phyloP scores from a whole-genome alignment of 2,888 invertebrate species.

The Willowsia nigromaculata region DNA sequence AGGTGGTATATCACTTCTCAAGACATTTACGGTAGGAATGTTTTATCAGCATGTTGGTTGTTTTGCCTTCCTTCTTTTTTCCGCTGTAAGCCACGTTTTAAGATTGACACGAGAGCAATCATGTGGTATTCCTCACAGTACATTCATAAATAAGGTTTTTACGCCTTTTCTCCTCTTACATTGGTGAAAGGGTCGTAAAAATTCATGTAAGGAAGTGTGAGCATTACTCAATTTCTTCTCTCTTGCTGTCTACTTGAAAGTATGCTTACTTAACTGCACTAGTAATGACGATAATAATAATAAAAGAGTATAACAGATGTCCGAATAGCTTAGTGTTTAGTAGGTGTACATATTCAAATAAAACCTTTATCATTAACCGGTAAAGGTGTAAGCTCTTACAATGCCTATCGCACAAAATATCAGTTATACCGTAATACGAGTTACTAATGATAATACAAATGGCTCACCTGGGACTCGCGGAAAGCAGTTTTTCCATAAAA shows the following conservation, averaged over 20 bases:
- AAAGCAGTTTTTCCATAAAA: constrained; percentile 4
- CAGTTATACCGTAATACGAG: neutral
- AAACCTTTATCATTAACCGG: neutral
- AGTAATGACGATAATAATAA: constrained; percentile 8
- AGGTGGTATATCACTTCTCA: neutral
- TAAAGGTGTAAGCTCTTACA: neutral
- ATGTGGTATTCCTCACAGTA: neutral
- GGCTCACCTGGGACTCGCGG: neutral
- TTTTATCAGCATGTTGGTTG: neutral
- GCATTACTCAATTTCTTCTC: neutral
- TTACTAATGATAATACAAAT: constrained; percentile 24
- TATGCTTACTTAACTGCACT: neutral
- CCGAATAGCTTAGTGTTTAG: neutral
- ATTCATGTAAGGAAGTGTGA: neutral
- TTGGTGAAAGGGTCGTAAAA: neutral
- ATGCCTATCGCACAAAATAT: neutral
- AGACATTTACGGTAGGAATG: neutral
- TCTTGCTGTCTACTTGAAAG: neutral
- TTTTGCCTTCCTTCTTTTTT: neutral
- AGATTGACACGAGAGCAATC: neutral
- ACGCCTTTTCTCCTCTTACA: neutral
- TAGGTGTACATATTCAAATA: neutral
- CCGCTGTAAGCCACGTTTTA: neutral
- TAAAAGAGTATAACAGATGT: neutral
- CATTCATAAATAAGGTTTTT: neutral